A percentile compares a stretch with the other conserved stretches of the same genome.
Evolutionary conservation across 2,113 vertebrate species (phyloP).

Genomic region (Madoqua kirkii): DNA sequence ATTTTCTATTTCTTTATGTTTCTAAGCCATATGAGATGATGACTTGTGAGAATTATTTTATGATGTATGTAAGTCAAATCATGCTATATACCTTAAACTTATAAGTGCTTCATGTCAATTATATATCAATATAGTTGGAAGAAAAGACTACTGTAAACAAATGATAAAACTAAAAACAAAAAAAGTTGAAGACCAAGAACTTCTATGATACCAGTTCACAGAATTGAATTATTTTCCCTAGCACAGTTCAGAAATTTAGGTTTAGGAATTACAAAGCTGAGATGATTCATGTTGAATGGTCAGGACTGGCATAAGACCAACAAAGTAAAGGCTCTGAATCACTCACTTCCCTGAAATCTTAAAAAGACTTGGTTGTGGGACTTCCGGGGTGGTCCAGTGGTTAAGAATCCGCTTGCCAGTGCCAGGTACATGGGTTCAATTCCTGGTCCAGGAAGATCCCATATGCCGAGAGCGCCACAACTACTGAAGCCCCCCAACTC

Average conservation of each 20-base stretch:
- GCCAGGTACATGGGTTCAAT: neutral
- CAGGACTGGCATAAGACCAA: neutral
- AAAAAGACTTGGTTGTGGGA: neutral
- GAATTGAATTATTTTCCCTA: neutral
- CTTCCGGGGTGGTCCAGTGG: neutral
- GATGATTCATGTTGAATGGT: neutral
- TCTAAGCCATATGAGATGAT: neutral
- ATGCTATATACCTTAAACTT: neutral
- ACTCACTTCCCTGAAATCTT: neutral
- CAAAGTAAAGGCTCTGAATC: neutral
- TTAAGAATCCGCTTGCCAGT: neutral
- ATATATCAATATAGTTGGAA: neutral
- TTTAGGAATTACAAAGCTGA: neutral
- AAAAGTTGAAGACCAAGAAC: conserved; percentile 2
- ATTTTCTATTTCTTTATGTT: neutral
- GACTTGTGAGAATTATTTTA: neutral
- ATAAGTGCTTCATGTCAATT: neutral
- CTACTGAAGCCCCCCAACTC: neutral
- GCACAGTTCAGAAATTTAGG: neutral
- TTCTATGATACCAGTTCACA: neutral
- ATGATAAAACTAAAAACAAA: neutral
- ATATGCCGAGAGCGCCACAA: neutral
- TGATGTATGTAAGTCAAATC: neutral
- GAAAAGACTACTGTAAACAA: neutral
- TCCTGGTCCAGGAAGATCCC: neutral